phyloP scores from a whole-genome alignment of 1,140 invertebrate genomes.

The Charaxes varanes region DNA sequence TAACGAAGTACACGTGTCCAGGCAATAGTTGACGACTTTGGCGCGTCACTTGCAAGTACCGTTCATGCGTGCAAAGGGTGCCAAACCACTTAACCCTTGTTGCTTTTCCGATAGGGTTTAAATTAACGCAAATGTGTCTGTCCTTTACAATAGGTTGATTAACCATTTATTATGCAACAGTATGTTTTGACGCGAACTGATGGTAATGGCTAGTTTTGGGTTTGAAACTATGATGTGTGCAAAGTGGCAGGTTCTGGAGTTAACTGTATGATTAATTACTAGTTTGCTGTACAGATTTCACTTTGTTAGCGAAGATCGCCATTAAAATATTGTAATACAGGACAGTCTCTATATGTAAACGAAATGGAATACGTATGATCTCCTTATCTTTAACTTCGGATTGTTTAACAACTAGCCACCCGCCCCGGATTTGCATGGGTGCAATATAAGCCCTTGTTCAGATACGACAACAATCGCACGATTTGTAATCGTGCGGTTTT shows the following conservation, averaged over 20 bases:
- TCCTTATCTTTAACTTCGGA: too few species aligned
- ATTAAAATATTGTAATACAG: too few species aligned
- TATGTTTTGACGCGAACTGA: constrained; percentile 17
- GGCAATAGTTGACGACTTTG: constrained; percentile 30
- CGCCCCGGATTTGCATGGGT: too few species aligned
- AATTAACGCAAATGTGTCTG: not conserved
- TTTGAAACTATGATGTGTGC: constrained; percentile 3
- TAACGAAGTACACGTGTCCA: constrained; percentile 43
- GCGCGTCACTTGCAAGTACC: constrained; percentile 31
- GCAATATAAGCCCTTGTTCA: too few species aligned
- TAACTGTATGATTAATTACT: constrained; percentile 5
- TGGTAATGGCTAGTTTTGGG: constrained; percentile 10
- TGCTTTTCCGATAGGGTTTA: not conserved
- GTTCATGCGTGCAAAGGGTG: constrained; percentile 8
- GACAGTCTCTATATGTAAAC: too few species aligned
- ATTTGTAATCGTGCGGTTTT: too few species aligned
- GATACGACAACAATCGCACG: too few species aligned
- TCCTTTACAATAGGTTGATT: constrained; percentile 7
- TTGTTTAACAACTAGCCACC: too few species aligned
- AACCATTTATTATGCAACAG: constrained; percentile 16
- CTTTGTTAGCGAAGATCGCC: too few species aligned
- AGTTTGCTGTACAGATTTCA: not conserved
- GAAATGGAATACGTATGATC: too few species aligned
- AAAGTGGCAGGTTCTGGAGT: not conserved
- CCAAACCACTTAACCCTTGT: constrained; percentile 2